Evolutionary conservation across 2,888 invertebrate genomes (phyloP).

Genomic region (Megalurothrips usitatus): DNA sequence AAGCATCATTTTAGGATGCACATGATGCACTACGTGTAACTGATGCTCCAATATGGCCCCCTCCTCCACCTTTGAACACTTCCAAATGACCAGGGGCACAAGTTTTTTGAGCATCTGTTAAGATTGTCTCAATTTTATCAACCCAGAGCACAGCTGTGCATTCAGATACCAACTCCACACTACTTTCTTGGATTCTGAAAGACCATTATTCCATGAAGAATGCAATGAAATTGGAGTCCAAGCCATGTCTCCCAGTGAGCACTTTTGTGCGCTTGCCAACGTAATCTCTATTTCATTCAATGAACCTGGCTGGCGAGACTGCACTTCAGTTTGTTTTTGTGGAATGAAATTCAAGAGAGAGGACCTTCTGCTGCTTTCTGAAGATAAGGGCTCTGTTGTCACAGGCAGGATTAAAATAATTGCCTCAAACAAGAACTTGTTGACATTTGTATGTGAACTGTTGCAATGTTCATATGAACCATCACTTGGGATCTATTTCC

Average conservation of each 20-base stretch:
- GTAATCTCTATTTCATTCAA: background rate
- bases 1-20: conserved; percentile 2
- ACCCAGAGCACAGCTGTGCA: background rate
- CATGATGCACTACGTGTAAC: background rate
- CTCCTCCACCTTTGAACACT: background rate
- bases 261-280: background rate
- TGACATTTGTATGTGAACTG: background rate
- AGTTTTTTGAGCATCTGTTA: background rate
- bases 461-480: background rate
- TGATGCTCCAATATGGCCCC: background rate
- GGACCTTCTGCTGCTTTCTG: background rate
- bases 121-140: background rate
- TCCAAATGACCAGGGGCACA: background rate
- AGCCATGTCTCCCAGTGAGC: background rate
- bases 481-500: background rate
- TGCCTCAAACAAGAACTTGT: background rate
- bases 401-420: background rate
- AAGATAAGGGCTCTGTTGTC: background rate
- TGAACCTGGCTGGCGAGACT: background rate
- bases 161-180: background rate
- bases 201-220: background rate
- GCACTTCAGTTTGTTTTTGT: background rate
- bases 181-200: background rate
- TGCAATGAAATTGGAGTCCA: background rate
- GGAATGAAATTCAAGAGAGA: background rate